phyloP scores from a whole-genome alignment of 2,797 vertebrate genomes.

The Schizopygopsis malacanthus region DNA sequence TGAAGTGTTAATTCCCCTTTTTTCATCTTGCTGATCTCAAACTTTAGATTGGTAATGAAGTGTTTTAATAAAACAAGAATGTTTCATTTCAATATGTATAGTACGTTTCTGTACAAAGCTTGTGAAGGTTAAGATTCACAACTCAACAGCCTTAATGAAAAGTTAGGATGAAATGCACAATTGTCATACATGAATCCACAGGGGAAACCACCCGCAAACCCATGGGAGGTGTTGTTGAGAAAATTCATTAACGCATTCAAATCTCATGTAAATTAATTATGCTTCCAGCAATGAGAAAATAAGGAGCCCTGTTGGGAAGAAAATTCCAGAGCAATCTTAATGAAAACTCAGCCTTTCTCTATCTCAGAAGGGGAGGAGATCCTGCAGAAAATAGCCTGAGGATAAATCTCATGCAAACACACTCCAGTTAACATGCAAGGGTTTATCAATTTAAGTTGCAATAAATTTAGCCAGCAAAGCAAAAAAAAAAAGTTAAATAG shows the following conservation, averaged over 20 bases:
- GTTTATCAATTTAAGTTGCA: constrained; percentile 44
- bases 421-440: constrained; percentile 24
- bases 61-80: not conserved
- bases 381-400: constrained; percentile 44
- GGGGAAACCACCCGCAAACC: not conserved
- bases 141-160: constrained; percentile 3
- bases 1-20: not conserved
- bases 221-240: not conserved
- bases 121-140: constrained; percentile 3
- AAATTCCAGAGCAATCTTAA: constrained; percentile 43
- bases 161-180: not conserved
- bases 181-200: constrained; percentile 1
- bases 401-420: constrained; percentile 24
- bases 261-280: constrained; percentile 45
- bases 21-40: not conserved
- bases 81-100: not conserved
- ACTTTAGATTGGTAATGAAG: too few species aligned
- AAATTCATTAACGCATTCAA: constrained; percentile 46
- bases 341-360: constrained; percentile 36
- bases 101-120: not conserved
- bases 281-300: constrained; percentile 41
- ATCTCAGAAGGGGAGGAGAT: constrained; percentile 13
- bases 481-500: constrained; percentile 16
- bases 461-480: constrained; percentile 46
- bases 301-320: constrained; percentile 45